Base-by-base conservation (phyloP, 2,888 invertebrate species). In the Yponomeuta sedellus region DNA sequence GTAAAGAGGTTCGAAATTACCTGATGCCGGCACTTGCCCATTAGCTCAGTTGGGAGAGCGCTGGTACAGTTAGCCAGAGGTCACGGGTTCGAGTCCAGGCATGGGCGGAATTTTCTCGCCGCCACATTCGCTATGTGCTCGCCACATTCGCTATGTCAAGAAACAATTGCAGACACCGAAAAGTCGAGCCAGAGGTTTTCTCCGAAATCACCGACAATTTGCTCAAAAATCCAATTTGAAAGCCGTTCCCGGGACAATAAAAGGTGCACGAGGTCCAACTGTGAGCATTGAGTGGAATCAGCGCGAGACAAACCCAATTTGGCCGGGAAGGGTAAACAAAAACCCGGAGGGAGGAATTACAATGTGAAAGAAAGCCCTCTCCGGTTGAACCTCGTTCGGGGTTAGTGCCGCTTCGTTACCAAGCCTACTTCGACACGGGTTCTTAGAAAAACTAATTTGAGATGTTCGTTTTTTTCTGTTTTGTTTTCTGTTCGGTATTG, bases 291-390 rank as follows among this genome's bases (percentile, higher is more conserved):
- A 20, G 56, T 25, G 22, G 28, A 57, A 56, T 52, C 44, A 52
- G 44, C 44, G 57, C 22, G 79, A 72, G 76, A 81, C 82, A 76
- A 85, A 85, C 78, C 78, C 79, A 83, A 86, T 86, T 86, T 85
- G 77, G 25, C 74, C 72, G 74, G 78, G 44, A 83, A 82, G 82
- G 83, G 80, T 81, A 81, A 78, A 82, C 81, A 82, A 79, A 79
- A 75, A 75, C 71, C 72, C 64, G 66, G 70, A 70, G 74, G 75
- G 73, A 69, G 70, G 73, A 75, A 75, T 76, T 71, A 76, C 77
- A 79, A 79, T 79, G 74, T 70, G 71, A 75, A 72, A 72, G 71
- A 69, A 70, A 64, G 61, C 39, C 39, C 34, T 62, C 62, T 28
- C 11, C 20, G 34, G 8, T 34, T 34, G 34, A 19, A 39, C 66